Percentiles rank a stretch among this genome's conserved stretches.
Evolutionary conservation across 2,113 vertebrate species (phyloP).

Genomic region (Cinclus cinclus): DNA sequence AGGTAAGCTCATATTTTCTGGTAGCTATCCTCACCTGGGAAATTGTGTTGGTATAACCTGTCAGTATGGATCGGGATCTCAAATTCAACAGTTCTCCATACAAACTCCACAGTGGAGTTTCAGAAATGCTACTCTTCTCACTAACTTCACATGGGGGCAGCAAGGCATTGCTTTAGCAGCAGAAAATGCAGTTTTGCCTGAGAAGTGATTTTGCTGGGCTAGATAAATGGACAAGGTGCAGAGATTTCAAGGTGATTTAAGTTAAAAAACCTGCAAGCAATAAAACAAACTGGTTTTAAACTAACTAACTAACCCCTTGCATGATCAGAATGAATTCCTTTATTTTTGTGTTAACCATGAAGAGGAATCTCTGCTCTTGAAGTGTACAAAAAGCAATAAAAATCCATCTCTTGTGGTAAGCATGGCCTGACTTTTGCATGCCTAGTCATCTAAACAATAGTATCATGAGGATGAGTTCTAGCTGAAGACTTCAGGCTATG

Average conservation of each 20-base stretch:
- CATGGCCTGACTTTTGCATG: neutral
- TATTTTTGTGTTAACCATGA: neutral
- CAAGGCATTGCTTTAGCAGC: neutral
- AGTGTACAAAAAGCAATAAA: neutral
- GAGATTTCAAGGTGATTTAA: neutral
- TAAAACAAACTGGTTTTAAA: neutral
- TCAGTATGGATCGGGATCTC: neutral
- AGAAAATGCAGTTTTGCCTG: neutral
- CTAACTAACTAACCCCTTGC: neutral
- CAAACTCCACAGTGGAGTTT: neutral
- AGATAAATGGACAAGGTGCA: neutral
- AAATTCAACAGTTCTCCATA: neutral
- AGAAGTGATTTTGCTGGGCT: neutral
- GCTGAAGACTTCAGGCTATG: neutral
- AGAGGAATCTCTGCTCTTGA: neutral
- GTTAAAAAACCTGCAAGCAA: neutral
- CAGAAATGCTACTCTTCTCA: neutral
- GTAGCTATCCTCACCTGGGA: neutral
- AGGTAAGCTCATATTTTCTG: neutral
- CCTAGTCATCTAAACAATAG: neutral
- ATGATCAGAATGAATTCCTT: neutral
- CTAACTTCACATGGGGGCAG: conserved; percentile 50
- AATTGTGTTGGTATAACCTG: neutral
- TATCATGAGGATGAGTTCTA: neutral
- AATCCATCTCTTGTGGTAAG: neutral